Conservation (phyloP, 2,113 vertebrate species). For the Brachyhypopomus occidentalis region DNA sequence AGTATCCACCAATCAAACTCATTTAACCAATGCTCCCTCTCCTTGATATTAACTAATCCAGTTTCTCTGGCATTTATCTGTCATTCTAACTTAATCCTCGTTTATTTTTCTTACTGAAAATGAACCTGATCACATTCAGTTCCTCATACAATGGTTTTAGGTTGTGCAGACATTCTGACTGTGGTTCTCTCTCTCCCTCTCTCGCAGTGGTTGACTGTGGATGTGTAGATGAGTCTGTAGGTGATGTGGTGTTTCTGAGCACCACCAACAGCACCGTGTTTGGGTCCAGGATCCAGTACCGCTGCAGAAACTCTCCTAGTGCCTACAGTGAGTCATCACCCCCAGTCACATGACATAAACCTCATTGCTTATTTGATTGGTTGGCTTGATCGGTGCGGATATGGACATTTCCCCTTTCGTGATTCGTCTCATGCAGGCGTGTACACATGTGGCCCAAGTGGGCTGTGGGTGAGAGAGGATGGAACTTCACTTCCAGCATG, state of each 20-base stretch:
- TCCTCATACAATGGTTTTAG: slow-evolving; percentile 43
- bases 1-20: neutral
- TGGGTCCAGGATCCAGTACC: slow-evolving; percentile 78
- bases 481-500: slow-evolving; percentile 75
- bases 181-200: slow-evolving; percentile 23
- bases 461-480: slow-evolving; percentile 80
- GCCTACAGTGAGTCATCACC: slow-evolving; percentile 26
- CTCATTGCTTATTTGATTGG: neutral
- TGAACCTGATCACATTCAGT: neutral
- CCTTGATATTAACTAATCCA: neutral
- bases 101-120: neutral
- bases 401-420: neutral
- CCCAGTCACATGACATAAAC: neutral
- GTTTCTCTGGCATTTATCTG: neutral
- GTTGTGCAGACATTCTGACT: slow-evolving; percentile 50
- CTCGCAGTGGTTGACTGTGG: slow-evolving; percentile 88
- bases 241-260: slow-evolving; percentile 77
- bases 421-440: slow-evolving; percentile 67
- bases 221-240: slow-evolving; percentile 72
- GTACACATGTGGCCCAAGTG: slow-evolving; percentile 76
- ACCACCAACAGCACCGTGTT: slow-evolving; percentile 83
- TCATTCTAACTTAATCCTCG: neutral
- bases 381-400: neutral
- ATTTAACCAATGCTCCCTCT: neutral
- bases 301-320: slow-evolving; percentile 70